Conservation (phyloP, 2,797 vertebrate genomes). For the Chelonia mydas region DNA sequence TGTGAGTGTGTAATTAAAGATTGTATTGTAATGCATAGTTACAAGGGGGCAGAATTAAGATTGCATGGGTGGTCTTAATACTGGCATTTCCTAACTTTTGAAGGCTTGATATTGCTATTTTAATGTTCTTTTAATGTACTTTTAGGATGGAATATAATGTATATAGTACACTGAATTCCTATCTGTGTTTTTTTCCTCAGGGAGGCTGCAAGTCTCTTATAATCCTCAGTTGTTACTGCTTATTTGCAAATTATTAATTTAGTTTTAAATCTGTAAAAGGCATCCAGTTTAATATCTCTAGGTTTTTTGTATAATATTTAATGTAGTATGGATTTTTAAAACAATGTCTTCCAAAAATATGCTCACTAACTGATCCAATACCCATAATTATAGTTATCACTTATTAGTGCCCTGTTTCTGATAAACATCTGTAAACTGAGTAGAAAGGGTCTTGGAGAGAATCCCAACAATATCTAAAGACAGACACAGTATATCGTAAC, state of each 20-base stretch:
- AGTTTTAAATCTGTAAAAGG: neutral
- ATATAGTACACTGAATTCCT: neutral
- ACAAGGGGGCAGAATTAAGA: neutral
- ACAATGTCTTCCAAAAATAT: neutral
- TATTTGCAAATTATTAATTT: neutral
- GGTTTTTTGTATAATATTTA: neutral
- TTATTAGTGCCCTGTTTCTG: neutral
- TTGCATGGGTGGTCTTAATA: neutral
- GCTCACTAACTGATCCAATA: fast-evolving
- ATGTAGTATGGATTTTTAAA: neutral
- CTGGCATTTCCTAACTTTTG: neutral
- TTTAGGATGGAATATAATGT: neutral
- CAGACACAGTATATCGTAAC: neutral
- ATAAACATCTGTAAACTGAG: neutral
- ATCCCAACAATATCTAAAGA: neutral
- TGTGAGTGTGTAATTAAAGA: constrained; percentile 7
- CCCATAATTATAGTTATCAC: neutral
- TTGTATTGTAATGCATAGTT: neutral
- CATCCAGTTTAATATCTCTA: neutral
- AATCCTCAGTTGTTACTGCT: neutral
- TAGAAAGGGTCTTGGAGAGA: neutral
- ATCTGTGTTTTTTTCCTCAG: neutral
- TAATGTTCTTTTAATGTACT: too few relatives aligned
- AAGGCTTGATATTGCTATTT: too few relatives aligned
- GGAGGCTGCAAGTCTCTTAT: neutral